A percentile compares a stretch with the other conserved stretches of the same genome.
These are phyloP conservation scores for Scatophagus argus DNA, from an alignment of 2,113 vertebrate genomes.

Conservation along the genomic window DNA sequence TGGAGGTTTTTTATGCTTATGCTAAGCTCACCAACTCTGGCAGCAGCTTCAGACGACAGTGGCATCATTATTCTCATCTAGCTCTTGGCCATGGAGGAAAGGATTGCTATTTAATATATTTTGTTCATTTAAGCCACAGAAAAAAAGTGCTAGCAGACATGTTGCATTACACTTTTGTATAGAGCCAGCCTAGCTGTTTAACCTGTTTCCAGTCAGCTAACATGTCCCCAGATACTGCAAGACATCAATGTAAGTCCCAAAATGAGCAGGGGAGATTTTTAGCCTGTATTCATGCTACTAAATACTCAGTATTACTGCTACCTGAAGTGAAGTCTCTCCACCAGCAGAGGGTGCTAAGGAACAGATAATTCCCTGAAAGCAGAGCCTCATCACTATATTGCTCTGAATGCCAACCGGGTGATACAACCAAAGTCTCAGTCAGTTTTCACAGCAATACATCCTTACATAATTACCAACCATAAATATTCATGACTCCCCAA, in stretches of 20 bases:
- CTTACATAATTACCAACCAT: not conserved
- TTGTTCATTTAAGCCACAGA: too few species aligned
- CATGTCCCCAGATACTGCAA: not conserved
- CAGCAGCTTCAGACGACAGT: too few species aligned
- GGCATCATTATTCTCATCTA: too few species aligned
- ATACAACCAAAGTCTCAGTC: not conserved
- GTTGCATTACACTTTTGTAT: too few species aligned
- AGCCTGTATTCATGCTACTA: not conserved
- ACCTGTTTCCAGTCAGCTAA: too few species aligned
- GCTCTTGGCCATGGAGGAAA: too few species aligned
- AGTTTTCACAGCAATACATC: not conserved
- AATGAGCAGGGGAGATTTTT: not conserved
- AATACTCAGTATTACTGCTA: not conserved
- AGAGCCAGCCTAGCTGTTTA: too few species aligned
- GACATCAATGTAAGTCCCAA: not conserved
- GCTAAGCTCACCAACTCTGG: not conserved
- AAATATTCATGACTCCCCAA: slow-evolving; percentile 3
- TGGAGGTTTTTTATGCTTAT: too few species aligned
- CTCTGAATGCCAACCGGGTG: slow-evolving; percentile 2
- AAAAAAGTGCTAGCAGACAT: too few species aligned
- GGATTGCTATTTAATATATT: too few species aligned
- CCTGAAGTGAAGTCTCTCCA: not conserved
- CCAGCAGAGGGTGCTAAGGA: slow-evolving; percentile 66
- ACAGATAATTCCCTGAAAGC: slow-evolving; percentile 5
- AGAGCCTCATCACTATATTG: not conserved